Base-by-base conservation (phyloP, 1,140 invertebrate species). In the Orchesella cincta region DNA sequence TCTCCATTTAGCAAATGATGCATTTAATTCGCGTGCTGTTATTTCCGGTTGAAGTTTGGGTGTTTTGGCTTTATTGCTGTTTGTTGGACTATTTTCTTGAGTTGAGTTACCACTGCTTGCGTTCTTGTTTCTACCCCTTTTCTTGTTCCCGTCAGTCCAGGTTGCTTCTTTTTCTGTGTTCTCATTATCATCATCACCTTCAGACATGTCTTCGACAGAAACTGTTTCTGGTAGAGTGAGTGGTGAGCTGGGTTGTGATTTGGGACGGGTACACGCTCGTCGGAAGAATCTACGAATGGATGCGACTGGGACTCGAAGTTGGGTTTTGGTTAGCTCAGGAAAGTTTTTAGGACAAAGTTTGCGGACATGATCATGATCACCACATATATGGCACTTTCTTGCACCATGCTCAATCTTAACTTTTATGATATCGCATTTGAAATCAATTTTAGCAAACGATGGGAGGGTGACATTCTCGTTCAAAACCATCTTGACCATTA, bases 331-430 rank as follows among this genome's bases (percentile, higher is more conserved):
- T 3, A 57, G 3, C 3, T 57, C 23, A 3, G 14, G 14, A 57
- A 57, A 26, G 52, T 67, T 67, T 31, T 67, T 29, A 12, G 62
- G 62, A 67, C 62, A 67, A 14, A 67, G 62, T 33, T 67, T 67
- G 8, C 12, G 8, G 8, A 12, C 39, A 3, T 67, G 52, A 57
- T 23, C 23, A 3, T n/a, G 14, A 12, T 57, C 23, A n/a, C 52
- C 52, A 57, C 52, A 57, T 23, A n/a, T 23, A 26, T 14, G 23
- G 23, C 52, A 57, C 23, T 57, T 57, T 23, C 23, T 57, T 12
- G 12, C 23, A 23, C 52, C 52, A 5, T 57, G 52, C 23, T 57
- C 52, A 57, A 57, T 23, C 23, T 57, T 57, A 3, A 57, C 14
- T 14, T 3, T 26, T 3, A 57, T 57, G 23, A 57, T 57, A 57